Conservation (phyloP, 37 sponge, comb jelly and placozoan genomes). For the Sycon ciliatum region DNA sequence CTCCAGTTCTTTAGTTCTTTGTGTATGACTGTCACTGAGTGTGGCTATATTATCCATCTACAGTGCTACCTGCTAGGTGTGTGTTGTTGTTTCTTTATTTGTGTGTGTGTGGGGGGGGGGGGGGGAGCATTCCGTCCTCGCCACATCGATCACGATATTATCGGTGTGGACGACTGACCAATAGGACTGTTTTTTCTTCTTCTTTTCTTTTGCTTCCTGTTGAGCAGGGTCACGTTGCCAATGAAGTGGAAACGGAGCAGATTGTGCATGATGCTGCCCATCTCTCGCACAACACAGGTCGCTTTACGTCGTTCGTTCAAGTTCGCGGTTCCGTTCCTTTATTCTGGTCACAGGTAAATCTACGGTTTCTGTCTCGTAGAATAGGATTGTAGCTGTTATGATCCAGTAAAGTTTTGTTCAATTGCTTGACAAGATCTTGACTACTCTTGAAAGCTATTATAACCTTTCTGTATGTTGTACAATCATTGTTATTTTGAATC, state of each 20-base stretch:
- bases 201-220: neutral
- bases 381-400: too few relatives aligned
- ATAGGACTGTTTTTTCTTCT: neutral
- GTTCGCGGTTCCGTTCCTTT: constrained; percentile 86
- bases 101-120: neutral
- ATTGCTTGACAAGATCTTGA: too few relatives aligned
- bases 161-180: neutral
- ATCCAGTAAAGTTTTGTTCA: too few relatives aligned
- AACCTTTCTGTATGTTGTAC: too few relatives aligned
- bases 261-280: constrained; percentile 75
- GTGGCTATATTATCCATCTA: neutral
- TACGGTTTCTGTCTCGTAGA: neutral
- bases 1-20: neutral
- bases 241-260: constrained; percentile 95
- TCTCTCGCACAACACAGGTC: constrained; percentile 59
- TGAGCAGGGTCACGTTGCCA: constrained; percentile 79
- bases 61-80: neutral
- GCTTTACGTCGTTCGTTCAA: constrained; percentile 81
- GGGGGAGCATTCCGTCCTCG: too few relatives aligned
- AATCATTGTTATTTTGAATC: too few relatives aligned
- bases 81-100: neutral
- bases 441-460: too few relatives aligned
- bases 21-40: neutral
- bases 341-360: constrained; percentile 83
- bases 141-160: too few relatives aligned